Percentiles rank a stretch among this genome's conserved stretches.
These are phyloP conservation scores for Trachemys scripta DNA, from an alignment of 2,113 vertebrate species.

Conservation along the genomic window DNA sequence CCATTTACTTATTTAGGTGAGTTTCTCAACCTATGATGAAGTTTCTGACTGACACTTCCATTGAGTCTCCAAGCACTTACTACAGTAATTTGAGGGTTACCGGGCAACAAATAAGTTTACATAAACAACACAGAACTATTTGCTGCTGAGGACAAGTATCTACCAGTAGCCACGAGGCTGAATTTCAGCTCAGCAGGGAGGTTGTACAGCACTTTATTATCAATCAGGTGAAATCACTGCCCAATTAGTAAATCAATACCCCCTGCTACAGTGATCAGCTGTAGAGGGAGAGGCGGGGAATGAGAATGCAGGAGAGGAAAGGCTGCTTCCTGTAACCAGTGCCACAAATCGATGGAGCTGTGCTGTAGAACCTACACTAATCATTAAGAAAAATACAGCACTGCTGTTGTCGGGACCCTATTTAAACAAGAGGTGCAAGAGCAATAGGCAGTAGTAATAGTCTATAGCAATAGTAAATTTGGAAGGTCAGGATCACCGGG, in stretches of 20 bases:
- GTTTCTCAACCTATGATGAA: not conserved
- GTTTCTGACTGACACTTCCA: not conserved
- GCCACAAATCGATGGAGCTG: slow-evolving; percentile 61
- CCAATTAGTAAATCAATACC: slow-evolving; percentile 61
- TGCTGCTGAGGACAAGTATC: slow-evolving; percentile 61
- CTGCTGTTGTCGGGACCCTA: not conserved
- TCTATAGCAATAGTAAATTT: not conserved
- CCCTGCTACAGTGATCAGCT: slow-evolving; percentile 31
- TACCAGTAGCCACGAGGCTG: slow-evolving; percentile 26
- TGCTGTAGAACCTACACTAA: slow-evolving; percentile 33
- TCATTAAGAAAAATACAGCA: not conserved
- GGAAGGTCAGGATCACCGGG: not conserved
- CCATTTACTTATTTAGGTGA: not conserved
- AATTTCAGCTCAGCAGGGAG: slow-evolving; percentile 66
- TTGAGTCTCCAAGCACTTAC: slow-evolving; percentile 40
- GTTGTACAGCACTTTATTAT: slow-evolving; percentile 65
- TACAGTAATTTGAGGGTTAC: slow-evolving; percentile 59
- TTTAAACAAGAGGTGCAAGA: not conserved
- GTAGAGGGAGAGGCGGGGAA: not conserved
- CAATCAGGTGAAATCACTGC: slow-evolving; percentile 63
- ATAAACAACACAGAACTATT: slow-evolving; percentile 64
- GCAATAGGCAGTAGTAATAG: slow-evolving; percentile 15
- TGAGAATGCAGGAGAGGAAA: slow-evolving; percentile 8
- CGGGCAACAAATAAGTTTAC: slow-evolving; percentile 76
- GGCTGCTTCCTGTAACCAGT: slow-evolving; percentile 4